A percentile compares a stretch with the other conserved stretches of the same genome.
phyloP scores from a whole-genome alignment of 2,888 invertebrate species.

The Temnothorax unifasciatus region DNA sequence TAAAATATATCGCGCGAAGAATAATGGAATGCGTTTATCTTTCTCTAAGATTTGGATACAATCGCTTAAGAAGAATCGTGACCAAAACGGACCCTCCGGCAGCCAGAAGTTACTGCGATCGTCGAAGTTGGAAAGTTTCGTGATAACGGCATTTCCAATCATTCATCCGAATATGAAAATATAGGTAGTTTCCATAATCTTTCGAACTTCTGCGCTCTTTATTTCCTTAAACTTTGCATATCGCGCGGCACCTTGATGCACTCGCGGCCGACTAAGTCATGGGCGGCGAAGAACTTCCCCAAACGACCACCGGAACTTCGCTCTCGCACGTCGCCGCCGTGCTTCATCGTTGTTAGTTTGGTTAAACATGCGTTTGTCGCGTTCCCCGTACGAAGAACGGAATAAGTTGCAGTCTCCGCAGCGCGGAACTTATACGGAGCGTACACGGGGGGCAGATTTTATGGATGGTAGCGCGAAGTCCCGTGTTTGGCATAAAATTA shows the following conservation, averaged over 20 bases:
- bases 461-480: constrained; percentile 51
- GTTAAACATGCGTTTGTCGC: constrained; percentile 62
- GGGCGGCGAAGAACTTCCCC: constrained; percentile 51
- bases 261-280: constrained; percentile 59
- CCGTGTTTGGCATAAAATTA: constrained; percentile 47
- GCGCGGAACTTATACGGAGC: constrained; percentile 40
- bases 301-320: constrained; percentile 58
- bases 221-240: constrained; percentile 58
- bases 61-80: constrained; percentile 1
- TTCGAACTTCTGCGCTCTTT: constrained; percentile 43
- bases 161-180: constrained; percentile 43
- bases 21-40: constrained; percentile 4
- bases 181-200: constrained; percentile 40
- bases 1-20: constrained; percentile 12
- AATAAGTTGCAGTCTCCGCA: constrained; percentile 57
- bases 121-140: constrained; percentile 7
- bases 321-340: constrained; percentile 62
- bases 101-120: constrained; percentile 17
- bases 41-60: neutral
- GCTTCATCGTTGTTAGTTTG: constrained; percentile 67
- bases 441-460: constrained; percentile 44
- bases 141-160: constrained; percentile 44
- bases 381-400: constrained; percentile 54
- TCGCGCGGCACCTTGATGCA: constrained; percentile 52
- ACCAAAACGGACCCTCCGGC: neutral